These are phyloP conservation scores for Agrochola litura DNA, from an alignment of 2,888 invertebrate species.

Conservation along the genomic window DNA sequence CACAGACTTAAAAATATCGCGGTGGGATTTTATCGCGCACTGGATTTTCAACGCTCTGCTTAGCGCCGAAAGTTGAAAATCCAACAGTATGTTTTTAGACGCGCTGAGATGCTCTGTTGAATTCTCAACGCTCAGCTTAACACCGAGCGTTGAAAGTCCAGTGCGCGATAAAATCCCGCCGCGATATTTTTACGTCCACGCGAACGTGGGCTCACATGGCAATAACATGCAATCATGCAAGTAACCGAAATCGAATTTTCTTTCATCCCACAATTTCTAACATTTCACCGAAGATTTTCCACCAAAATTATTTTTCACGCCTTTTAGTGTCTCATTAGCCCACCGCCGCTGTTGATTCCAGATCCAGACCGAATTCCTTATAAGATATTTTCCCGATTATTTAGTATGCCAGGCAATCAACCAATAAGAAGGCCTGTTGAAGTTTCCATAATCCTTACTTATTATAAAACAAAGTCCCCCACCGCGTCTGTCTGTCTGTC, in stretches of 20 bases:
- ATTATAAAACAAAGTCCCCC: no score
- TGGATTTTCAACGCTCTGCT: no score
- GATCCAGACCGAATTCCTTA: not conserved
- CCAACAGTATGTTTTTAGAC: no score
- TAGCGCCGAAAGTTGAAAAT: no score
- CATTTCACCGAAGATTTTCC: not conserved
- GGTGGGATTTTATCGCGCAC: no score
- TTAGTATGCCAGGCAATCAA: not conserved
- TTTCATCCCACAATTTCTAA: not conserved
- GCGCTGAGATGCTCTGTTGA: no score
- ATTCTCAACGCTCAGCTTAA: no score
- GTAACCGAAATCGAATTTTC: not conserved
- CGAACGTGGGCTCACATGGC: not conserved
- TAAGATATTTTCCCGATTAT: not conserved
- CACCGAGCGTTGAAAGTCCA: no score
- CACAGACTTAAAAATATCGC: no score
- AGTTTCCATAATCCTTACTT: not conserved
- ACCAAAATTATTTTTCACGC: conserved; percentile 18
- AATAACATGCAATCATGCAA: not conserved
- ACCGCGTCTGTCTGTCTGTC: no score
- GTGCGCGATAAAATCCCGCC: no score
- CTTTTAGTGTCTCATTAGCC: conserved; percentile 9
- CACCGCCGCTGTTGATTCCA: conserved; percentile 2
- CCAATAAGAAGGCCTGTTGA: not conserved
- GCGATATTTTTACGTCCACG: no score